These are phyloP conservation scores for Rhagonycha fulva DNA, from an alignment of 2,888 invertebrate genomes.

Conservation along the genomic window DNA sequence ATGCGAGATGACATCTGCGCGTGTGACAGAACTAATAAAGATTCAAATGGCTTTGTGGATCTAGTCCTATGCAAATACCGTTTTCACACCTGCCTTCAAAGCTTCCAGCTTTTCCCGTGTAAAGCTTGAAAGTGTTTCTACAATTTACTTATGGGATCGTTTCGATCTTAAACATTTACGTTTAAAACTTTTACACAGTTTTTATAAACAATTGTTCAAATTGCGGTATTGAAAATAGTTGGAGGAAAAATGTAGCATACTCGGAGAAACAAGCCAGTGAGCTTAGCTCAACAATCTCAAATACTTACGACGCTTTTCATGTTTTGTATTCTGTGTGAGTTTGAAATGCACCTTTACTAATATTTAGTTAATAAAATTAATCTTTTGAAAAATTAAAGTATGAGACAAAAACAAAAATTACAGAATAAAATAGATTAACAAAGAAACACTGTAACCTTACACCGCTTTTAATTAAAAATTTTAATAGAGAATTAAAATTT, in stretches of 20 bases:
- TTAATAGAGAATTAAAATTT: too few species aligned
- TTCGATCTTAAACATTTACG: not conserved
- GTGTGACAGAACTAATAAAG: conserved; percentile 22
- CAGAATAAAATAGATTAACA: too few species aligned
- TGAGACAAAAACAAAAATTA: too few species aligned
- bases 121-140: conserved; percentile 1
- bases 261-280: not conserved
- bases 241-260: not conserved
- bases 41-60: conserved; percentile 14
- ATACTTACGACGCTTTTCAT: not conserved
- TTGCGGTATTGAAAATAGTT: not conserved
- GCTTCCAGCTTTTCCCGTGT: conserved; percentile 1
- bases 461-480: too few species aligned
- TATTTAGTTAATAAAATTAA: too few species aligned
- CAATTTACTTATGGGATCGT: conserved; percentile 3
- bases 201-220: not conserved
- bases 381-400: too few species aligned
- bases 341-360: too few species aligned
- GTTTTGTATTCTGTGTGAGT: too few species aligned
- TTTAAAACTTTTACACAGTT: not conserved
- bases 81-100: conserved; percentile 19
- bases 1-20: conserved; percentile 15
- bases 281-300: not conserved
- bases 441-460: too few species aligned
- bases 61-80: conserved; percentile 21